Evolutionary conservation across 2,888 invertebrate species (phyloP).

Genomic region (Dastarcus helophoroides): DNA sequence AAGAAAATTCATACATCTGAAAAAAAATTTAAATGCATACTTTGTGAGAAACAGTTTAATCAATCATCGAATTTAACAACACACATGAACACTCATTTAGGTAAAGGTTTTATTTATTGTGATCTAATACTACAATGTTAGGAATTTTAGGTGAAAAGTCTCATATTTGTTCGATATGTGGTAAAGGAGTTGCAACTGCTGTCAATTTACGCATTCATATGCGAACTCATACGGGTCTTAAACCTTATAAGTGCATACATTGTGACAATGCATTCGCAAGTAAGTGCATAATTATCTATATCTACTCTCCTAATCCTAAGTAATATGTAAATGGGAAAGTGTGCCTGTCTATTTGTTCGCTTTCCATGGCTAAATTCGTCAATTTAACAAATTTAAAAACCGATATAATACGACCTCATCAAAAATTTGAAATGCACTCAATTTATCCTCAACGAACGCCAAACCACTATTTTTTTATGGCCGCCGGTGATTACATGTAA

Average conservation of each 20-base stretch:
- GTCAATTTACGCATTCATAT: slow-evolving; percentile 30
- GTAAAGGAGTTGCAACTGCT: slow-evolving; percentile 29
- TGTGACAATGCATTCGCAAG: slow-evolving; percentile 31
- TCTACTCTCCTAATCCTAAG: too few species aligned
- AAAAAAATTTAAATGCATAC: slow-evolving; percentile 28
- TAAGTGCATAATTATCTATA: too few species aligned
- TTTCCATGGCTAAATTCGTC: too few species aligned
- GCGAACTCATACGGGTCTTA: slow-evolving; percentile 32
- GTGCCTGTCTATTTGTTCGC: too few species aligned
- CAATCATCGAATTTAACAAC: slow-evolving; percentile 31
- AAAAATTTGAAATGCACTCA: too few species aligned
- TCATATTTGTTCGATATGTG: slow-evolving; percentile 30
- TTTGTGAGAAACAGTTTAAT: slow-evolving; percentile 32
- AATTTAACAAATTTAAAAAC: too few species aligned
- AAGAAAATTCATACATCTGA: slow-evolving; percentile 27
- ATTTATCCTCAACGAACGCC: too few species aligned
- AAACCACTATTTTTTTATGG: too few species aligned
- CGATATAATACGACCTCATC: too few species aligned
- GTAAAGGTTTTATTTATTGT: slow-evolving; percentile 15
- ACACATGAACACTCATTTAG: slow-evolving; percentile 31
- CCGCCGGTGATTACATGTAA: too few species aligned
- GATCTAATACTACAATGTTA: neutral
- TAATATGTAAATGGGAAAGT: too few species aligned
- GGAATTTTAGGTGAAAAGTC: slow-evolving; percentile 26
- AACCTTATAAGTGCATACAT: slow-evolving; percentile 29